Base-by-base conservation (phyloP, 2,113 vertebrate genomes). In the Electrona antarctica region DNA sequence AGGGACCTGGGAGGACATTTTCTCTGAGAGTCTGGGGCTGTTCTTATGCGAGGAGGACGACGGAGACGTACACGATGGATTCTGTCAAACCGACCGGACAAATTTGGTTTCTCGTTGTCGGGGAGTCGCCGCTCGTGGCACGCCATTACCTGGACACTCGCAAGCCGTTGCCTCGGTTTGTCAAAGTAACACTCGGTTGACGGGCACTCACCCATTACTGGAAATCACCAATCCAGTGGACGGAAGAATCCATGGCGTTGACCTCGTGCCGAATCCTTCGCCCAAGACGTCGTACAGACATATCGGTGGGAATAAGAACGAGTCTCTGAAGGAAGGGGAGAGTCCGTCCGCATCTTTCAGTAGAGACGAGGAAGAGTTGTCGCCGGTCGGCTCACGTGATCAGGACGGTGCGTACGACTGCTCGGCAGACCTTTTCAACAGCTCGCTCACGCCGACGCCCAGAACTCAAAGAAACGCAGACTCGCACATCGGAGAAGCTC, bases 381-480 rank as follows among this genome's bases (percentile, higher is more conserved):
- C 69, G 76, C n/a, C 52, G 33, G 33, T 54, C 8, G 0, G 12
- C 3, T 50, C 6, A 7, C 13, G 28, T 56, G 66, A 59, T 52
- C 72, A 67, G 55, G 81, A 9, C 0, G 69, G 84, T 3, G 11
- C 55, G 10, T 92, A 87, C 13, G 64, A 91, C 59, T 92, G 79
- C 71, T 92, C 90, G 8, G 82, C 81, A 29, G 90, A 92, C 66
- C 69, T 92, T 2, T 92, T 92, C 57, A n/a, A 74, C 61, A 57
- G 50, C 68, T 82, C 85, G 11, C 6, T 46, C 62, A 13, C 41
- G 9, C 49, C 61, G n/a, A 48, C 12, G 2, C 3, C 59, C n/a
- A 14, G 1, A 9, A 13, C n/a, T 0, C 33, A 41, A 41, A 41
- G 33, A 41, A 54, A 46, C 0, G 6, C 50, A 50, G 69, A 78